Evolutionary conservation across 2,888 invertebrate genomes (phyloP).

Genomic region (Oligia strigilis): DNA sequence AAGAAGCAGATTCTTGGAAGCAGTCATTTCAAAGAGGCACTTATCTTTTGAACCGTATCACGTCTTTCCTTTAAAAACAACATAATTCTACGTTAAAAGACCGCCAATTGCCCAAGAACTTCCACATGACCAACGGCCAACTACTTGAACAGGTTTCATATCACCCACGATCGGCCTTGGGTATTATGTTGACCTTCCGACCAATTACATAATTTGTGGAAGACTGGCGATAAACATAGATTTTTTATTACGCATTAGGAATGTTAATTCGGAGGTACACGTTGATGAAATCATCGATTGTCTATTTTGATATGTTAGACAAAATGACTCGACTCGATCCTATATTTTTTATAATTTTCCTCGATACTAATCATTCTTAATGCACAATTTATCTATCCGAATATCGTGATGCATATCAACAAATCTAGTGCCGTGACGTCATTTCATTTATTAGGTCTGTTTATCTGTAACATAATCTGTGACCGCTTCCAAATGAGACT

Average conservation of each 20-base stretch:
- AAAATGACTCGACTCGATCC: conserved; percentile 1
- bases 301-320: conserved; percentile 24
- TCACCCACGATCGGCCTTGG: conserved; percentile 80
- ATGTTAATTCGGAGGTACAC: conserved; percentile 65
- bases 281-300: conserved; percentile 67
- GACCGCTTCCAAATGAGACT: conserved; percentile 29
- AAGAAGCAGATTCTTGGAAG: conserved; percentile 33
- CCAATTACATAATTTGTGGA: conserved; percentile 81
- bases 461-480: conserved; percentile 47
- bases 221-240: conserved; percentile 74
- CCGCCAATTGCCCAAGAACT: conserved; percentile 70
- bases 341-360: neutral
- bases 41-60: conserved; percentile 64
- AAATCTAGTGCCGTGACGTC: conserved; percentile 37
- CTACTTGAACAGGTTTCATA: conserved; percentile 76
- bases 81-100: conserved; percentile 70
- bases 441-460: conserved; percentile 44
- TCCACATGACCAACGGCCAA: conserved; percentile 70
- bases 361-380: conserved; percentile 5
- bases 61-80: conserved; percentile 66
- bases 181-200: conserved; percentile 79
- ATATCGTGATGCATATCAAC: conserved; percentile 36
- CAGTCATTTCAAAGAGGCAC: conserved; percentile 42
- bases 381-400: conserved; percentile 30
- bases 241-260: conserved; percentile 69